These are phyloP conservation scores for Eriocheir sinensis DNA, from an alignment of 1,140 invertebrate species.

Conservation along the genomic window DNA sequence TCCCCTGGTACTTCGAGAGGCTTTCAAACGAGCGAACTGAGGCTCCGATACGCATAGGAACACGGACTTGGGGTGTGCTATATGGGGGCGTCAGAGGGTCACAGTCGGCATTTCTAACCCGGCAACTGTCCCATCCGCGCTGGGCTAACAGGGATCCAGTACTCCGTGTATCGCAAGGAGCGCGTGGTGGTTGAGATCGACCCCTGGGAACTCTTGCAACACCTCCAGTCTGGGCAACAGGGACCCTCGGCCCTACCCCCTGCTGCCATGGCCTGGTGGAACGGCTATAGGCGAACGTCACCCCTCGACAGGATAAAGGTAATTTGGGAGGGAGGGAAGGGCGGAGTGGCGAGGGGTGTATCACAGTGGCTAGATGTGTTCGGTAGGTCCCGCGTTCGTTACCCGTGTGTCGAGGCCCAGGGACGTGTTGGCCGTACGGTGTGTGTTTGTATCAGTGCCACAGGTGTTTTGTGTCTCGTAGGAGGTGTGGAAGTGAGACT, in stretches of 20 bases:
- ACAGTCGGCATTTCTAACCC: conserved; percentile 10
- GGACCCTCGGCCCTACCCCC: background rate
- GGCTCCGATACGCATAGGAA: too few species aligned
- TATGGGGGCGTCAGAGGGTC: background rate
- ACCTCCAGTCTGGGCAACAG: background rate
- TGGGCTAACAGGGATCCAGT: conserved; percentile 46
- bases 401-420: background rate
- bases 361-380: background rate
- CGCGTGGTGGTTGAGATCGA: conserved; percentile 47
- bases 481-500: background rate
- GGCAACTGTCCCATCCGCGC: background rate
- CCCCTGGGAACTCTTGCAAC: background rate
- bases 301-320: conserved; percentile 57
- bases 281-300: conserved; percentile 55
- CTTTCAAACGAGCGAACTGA: too few species aligned
- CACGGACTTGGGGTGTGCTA: background rate
- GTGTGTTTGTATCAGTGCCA: too few species aligned
- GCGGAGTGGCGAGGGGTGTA: background rate
- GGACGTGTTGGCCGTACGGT: background rate
- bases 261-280: conserved; percentile 56
- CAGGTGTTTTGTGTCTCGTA: background rate
- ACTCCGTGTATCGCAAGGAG: background rate
- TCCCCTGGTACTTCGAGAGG: too few species aligned
- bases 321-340: background rate
- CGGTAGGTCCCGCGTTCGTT: too few species aligned